phyloP scores from a whole-genome alignment of 2,888 invertebrate species.

The Lycocerus yunnanus region DNA sequence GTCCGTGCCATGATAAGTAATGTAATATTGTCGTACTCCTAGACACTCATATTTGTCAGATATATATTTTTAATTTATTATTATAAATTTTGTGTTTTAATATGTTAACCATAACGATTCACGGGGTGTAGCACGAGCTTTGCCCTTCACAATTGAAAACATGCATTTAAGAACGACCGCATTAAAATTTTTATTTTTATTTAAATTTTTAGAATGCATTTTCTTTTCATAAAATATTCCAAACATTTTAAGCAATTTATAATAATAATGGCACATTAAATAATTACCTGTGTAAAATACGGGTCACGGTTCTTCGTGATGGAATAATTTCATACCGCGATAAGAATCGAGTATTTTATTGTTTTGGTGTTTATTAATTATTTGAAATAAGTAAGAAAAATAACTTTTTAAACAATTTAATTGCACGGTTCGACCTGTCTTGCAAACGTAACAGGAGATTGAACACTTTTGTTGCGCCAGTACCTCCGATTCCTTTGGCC shows the following conservation, averaged over 20 bases:
- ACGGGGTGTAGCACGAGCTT: conserved; percentile 23
- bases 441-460: no score
- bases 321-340: not conserved
- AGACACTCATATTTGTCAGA: conserved; percentile 43
- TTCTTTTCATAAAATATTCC: not conserved
- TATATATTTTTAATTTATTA: conserved; percentile 37
- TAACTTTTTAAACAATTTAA: no score
- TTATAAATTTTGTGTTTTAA: conserved; percentile 34
- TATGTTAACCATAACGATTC: conserved; percentile 35
- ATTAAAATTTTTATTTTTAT: not conserved
- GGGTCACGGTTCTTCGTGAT: not conserved
- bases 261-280: not conserved
- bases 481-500: no score
- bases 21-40: conserved; percentile 43
- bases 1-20: conserved; percentile 44
- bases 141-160: not conserved
- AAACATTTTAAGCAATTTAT: not conserved
- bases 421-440: no score
- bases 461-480: no score
- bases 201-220: not conserved
- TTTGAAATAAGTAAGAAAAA: no score
- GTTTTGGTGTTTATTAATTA: not conserved
- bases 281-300: not conserved
- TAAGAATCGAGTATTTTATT: not conserved
- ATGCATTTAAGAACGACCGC: not conserved